Base-by-base conservation (phyloP, 1,140 invertebrate genomes). In the Copidosoma floridanum region DNA sequence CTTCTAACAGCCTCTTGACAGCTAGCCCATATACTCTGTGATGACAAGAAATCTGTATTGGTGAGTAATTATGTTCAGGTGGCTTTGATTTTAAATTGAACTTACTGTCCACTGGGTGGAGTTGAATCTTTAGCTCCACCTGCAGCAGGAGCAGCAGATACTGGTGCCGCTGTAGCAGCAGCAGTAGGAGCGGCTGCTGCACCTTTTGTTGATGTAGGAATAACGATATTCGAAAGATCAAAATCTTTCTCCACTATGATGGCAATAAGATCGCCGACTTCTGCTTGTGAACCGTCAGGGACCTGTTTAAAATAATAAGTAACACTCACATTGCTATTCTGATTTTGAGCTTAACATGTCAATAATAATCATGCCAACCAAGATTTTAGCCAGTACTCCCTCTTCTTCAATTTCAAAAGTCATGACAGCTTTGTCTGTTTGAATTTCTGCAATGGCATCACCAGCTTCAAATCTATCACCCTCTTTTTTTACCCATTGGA, bases 351-450 rank as follows among this genome's bases (percentile, higher is more conserved):
- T 10, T 11, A 11, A 6, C 12, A 26, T n/a, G n/a, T n/a, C n/a
- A n/a, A n/a, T n/a, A n/a, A n/a, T n/a, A n/a, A n/a, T n/a, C n/a
- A 60, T 48, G 64, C 46, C 10, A 66, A 80, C 78, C 47, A 81
- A 62, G 63, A 99, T 97, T 81, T 97, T 99, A 7, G 98, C 98
- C 53, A 99, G 80, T 76, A 92, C 95, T 10, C 92, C 94, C 78
- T 99, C 97, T 72, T 99, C 97, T 0, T 96, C 94, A 14, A 97
- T 95, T 82, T 99, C 98, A 82, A 99, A 98, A 3, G 95, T 95
- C 96, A 99, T 99, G 0, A 97, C 98, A 0, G 98, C 97, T 82
- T 99, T 99, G 71, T 99, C 98, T 14, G 98, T 99, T 84, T 99
- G 97, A 79, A 99, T 99, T 82, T 99, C 97, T 58, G 95, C 97